Conservation (phyloP, 2,888 invertebrate species). For the Athrips mouffetella region DNA sequence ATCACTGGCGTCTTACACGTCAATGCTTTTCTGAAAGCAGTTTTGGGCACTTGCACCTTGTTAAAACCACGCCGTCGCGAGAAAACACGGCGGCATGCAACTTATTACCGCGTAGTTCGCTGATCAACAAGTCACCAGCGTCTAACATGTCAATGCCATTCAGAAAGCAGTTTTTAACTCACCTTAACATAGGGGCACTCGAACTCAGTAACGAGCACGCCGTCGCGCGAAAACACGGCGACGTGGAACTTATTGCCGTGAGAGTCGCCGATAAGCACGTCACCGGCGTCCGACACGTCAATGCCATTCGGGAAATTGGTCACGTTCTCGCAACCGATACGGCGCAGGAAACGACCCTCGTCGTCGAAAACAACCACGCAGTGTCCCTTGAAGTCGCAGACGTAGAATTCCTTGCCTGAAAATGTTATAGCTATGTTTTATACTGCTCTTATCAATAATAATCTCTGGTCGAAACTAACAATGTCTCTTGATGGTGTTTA, state of each 20-base stretch:
- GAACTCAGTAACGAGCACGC: constrained; percentile 92
- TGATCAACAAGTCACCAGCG: constrained; percentile 96
- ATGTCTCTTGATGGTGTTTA: too few species aligned
- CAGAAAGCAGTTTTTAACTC: constrained; percentile 84
- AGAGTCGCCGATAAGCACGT: constrained; percentile 97
- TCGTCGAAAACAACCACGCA: constrained; percentile 98
- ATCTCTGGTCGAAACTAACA: too few species aligned
- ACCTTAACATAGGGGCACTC: constrained; percentile 99
- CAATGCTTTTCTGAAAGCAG: constrained; percentile 98
- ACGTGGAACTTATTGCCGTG: constrained; percentile 99
- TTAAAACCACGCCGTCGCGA: constrained; percentile 89
- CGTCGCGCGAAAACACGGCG: constrained; percentile 95
- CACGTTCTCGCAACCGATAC: constrained; percentile 96
- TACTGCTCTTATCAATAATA: too few species aligned
- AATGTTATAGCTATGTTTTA: not conserved
- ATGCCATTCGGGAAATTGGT: constrained; percentile 99
- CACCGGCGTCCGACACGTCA: constrained; percentile 97
- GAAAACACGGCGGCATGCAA: constrained; percentile 98
- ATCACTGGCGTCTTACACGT: constrained; percentile 97
- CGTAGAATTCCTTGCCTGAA: constrained; percentile 93
- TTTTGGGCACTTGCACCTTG: constrained; percentile 99
- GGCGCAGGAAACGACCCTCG: constrained; percentile 92
- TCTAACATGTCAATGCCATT: constrained; percentile 99
- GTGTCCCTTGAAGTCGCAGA: constrained; percentile 98
- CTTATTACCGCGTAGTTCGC: constrained; percentile 98